These are phyloP conservation scores for Tachina lurida DNA, from an alignment of 2,888 invertebrate species.

Conservation along the genomic window DNA sequence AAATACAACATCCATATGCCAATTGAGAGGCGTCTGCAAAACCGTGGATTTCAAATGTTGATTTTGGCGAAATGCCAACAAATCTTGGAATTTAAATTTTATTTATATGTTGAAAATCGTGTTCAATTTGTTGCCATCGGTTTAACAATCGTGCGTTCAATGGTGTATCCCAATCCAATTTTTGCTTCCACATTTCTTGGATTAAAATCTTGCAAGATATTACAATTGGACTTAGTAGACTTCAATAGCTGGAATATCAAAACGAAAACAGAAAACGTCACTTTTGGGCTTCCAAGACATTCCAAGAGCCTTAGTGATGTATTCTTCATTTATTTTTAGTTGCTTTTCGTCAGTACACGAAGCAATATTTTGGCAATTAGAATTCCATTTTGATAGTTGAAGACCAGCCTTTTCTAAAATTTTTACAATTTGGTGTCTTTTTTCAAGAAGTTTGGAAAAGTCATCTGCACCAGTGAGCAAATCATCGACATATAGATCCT, in stretches of 20 bases:
- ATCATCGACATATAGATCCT: slow-evolving; percentile 33
- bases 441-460: slow-evolving; percentile 39
- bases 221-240: slow-evolving; percentile 64
- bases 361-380: slow-evolving; percentile 46
- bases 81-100: slow-evolving; percentile 40
- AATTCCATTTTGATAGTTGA: slow-evolving; percentile 56
- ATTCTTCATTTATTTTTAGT: slow-evolving; percentile 14
- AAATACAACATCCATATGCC: slow-evolving; percentile 59
- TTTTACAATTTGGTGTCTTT: slow-evolving; percentile 47
- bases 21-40: slow-evolving; percentile 61
- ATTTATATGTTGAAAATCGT: no score
- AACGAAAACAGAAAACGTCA: neutral
- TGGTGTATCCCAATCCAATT: no score
- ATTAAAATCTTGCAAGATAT: slow-evolving; percentile 50
- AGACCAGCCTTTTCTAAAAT: slow-evolving; percentile 56
- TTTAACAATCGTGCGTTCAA: no score
- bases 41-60: slow-evolving; percentile 52
- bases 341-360: neutral
- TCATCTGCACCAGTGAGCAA: slow-evolving; percentile 55
- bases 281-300: slow-evolving; percentile 48
- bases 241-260: neutral
- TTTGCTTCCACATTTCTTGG: slow-evolving; percentile 62
- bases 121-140: no score
- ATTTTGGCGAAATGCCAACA: slow-evolving; percentile 22
- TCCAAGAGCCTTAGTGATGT: slow-evolving; percentile 30